Conservation (phyloP, 2,888 invertebrate genomes). For the Dolomedes plantarius region DNA sequence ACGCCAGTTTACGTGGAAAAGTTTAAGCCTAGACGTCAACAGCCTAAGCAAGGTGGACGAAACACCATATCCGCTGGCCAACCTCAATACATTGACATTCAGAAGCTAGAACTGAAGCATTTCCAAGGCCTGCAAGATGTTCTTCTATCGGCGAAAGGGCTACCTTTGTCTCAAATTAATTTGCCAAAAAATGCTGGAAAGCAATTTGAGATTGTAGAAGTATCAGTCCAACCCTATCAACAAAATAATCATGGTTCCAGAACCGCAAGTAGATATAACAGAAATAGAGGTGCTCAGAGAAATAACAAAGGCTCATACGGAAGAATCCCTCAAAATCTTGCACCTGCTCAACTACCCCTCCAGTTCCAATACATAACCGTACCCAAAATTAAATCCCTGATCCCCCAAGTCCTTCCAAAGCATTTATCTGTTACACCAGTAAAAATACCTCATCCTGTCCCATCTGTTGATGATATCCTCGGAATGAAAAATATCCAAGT, state of each 20-base stretch:
- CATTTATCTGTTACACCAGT: constrained; percentile 36
- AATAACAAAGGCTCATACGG: constrained; percentile 14
- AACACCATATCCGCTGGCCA: not conserved
- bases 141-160: constrained; percentile 25
- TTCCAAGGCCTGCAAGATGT: constrained; percentile 38
- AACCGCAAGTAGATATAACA: not conserved
- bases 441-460: constrained; percentile 26
- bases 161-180: constrained; percentile 37
- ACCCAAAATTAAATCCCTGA: constrained; percentile 18
- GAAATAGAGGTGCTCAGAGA: constrained; percentile 10
- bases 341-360: constrained; percentile 32
- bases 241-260: constrained; percentile 15
- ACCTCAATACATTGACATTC: constrained; percentile 35
- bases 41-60: constrained; percentile 15
- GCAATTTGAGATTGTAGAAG: constrained; percentile 38
- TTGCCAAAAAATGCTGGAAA: constrained; percentile 22
- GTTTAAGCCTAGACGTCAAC: constrained; percentile 23
- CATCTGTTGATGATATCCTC: constrained; percentile 32
- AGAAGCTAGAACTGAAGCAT: constrained; percentile 36
- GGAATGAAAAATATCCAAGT: constrained; percentile 53
- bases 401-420: constrained; percentile 33
- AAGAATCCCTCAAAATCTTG: constrained; percentile 23
- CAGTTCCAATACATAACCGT: constrained; percentile 39
- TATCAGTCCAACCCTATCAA: constrained; percentile 24
- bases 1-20: constrained; percentile 58